Evolutionary conservation across 2,113 vertebrate genomes (phyloP).

Genomic region (Corythornis madagascariensis): DNA sequence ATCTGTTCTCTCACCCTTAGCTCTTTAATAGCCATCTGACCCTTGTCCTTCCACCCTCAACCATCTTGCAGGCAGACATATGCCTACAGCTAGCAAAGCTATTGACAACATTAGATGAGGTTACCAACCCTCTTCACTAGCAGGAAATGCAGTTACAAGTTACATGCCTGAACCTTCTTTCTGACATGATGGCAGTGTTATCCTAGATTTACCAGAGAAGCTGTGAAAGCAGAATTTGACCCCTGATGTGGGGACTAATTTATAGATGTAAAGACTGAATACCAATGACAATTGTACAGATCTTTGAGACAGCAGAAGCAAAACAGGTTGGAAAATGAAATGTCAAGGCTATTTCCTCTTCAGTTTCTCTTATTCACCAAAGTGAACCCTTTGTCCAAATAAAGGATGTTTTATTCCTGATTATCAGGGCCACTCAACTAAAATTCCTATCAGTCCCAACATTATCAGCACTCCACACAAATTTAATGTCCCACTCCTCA

Average conservation of each 20-base stretch:
- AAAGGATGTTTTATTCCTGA: neutral
- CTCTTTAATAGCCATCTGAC: conserved; percentile 22
- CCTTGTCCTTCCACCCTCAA: conserved; percentile 1
- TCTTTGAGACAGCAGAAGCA: neutral
- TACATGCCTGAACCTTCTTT: neutral
- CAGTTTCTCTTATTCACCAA: neutral
- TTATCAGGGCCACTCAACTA: neutral
- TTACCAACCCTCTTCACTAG: neutral
- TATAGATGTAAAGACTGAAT: neutral
- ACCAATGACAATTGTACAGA: neutral
- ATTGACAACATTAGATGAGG: neutral
- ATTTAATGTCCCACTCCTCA: neutral
- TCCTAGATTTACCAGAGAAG: neutral
- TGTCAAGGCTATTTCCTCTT: neutral
- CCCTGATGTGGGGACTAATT: neutral
- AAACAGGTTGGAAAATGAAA: neutral
- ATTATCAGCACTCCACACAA: neutral
- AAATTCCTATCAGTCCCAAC: neutral
- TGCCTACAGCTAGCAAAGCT: neutral
- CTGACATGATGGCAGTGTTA: neutral
- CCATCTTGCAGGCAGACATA: neutral
- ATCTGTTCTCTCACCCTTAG: neutral
- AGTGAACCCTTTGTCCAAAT: neutral
- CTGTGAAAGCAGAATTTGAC: neutral
- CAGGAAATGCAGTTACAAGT: neutral